Conservation (phyloP, 2,888 invertebrate genomes). For the Parnassius glacialis region DNA sequence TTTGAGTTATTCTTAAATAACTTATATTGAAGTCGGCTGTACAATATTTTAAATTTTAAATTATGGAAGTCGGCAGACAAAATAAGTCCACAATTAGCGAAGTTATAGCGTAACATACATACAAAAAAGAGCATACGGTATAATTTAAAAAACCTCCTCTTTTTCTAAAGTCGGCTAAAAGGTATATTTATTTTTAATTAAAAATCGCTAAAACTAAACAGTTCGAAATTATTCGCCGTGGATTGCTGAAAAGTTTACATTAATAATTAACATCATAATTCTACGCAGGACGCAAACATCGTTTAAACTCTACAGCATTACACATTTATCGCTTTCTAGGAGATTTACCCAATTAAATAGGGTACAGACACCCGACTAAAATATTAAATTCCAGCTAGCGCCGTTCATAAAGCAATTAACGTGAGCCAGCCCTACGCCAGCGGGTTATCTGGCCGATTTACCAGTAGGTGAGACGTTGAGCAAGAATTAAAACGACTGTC, state of each 20-base stretch:
- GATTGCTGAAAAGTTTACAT: not conserved
- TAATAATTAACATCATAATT: not conserved
- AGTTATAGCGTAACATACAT: too few species aligned
- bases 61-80: too few species aligned
- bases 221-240: too few species aligned
- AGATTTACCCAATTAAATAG: slow-evolving; percentile 14
- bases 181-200: too few species aligned
- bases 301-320: slow-evolving; percentile 6
- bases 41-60: too few species aligned
- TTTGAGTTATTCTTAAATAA: too few species aligned
- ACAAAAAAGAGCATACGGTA: too few species aligned
- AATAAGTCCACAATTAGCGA: too few species aligned
- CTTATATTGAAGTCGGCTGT: too few species aligned
- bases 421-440: slow-evolving; percentile 22
- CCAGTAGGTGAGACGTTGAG: not conserved
- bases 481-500: not conserved
- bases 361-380: slow-evolving; percentile 7
- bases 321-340: slow-evolving; percentile 12
- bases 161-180: too few species aligned
- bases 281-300: slow-evolving; percentile 1
- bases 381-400: slow-evolving; percentile 15
- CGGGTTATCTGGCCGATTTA: slow-evolving; percentile 29
- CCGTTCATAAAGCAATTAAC: slow-evolving; percentile 32
- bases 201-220: too few species aligned
- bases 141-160: too few species aligned